phyloP scores from a whole-genome alignment of 1,140 invertebrate genomes.

The Aphelinus atriplicis region DNA sequence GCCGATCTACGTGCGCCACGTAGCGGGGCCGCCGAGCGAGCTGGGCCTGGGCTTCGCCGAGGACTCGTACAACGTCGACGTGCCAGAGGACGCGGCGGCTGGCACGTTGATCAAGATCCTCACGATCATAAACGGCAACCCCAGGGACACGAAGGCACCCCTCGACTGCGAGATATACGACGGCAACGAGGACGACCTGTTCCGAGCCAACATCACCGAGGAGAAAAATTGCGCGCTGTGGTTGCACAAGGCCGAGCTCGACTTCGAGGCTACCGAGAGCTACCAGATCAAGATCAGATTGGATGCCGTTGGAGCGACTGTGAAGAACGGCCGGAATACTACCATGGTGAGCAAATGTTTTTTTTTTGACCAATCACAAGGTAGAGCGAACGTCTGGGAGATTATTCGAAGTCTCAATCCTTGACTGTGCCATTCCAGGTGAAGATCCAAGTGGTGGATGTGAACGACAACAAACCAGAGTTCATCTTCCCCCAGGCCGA shows the following conservation, averaged over 20 bases:
- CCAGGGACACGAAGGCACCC: conserved; percentile 72
- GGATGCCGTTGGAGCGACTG: conserved; percentile 78
- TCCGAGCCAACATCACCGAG: conserved; percentile 77
- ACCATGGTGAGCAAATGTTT: conserved; percentile 65
- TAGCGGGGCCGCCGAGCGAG: conserved; percentile 73
- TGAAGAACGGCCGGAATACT: conserved; percentile 78
- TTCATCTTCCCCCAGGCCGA: conserved; percentile 77
- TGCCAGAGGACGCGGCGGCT: conserved; percentile 79
- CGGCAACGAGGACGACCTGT: conserved; percentile 77
- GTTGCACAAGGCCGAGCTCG: conserved; percentile 74
- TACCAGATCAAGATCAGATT: conserved; percentile 82
- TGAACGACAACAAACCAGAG: conserved; percentile 87
- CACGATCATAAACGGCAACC: conserved; percentile 77
- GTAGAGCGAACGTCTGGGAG: no score
- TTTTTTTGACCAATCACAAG: background rate
- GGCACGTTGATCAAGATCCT: conserved; percentile 77
- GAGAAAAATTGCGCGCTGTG: conserved; percentile 83
- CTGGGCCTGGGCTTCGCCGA: conserved; percentile 85
- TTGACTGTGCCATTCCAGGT: conserved; percentile 62
- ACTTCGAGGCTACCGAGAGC: conserved; percentile 78
- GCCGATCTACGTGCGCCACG: conserved; percentile 84
- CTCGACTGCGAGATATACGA: conserved; percentile 77
- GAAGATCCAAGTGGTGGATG: conserved; percentile 83
- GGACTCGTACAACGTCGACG: conserved; percentile 81
- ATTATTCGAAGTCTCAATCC: no score